Evolutionary conservation across 2,113 vertebrate species (phyloP).

Genomic region (Lethenteron reissneri): DNA sequence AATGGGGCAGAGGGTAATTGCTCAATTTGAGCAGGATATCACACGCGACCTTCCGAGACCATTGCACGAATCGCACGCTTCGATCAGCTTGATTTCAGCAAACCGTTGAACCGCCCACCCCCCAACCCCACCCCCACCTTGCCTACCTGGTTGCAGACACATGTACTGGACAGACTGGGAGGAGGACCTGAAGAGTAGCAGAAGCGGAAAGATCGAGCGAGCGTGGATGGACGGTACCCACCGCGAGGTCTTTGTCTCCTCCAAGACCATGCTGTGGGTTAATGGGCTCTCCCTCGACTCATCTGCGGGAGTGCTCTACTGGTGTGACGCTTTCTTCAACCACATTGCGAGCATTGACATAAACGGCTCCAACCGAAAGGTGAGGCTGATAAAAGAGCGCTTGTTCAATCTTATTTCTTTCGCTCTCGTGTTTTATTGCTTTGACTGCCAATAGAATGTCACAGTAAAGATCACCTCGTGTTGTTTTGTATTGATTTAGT

Average conservation of each 20-base stretch:
- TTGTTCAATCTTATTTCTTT: too few species aligned
- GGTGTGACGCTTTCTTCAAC: conserved; percentile 1
- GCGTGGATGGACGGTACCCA: conserved; percentile 3
- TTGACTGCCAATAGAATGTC: too few species aligned
- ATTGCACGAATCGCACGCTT: too few species aligned
- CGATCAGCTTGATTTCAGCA: too few species aligned
- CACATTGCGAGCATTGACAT: not conserved
- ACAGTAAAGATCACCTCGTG: too few species aligned
- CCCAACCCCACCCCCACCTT: too few species aligned
- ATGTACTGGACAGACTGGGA: conserved; percentile 6
- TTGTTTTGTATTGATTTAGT: too few species aligned
- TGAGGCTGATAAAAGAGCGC: not conserved
- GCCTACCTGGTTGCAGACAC: not conserved
- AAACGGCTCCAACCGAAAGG: not conserved
- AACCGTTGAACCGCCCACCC: too few species aligned
- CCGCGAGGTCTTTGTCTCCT: not conserved
- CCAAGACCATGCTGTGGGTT: conserved; percentile 4
- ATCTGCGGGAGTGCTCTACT: conserved; percentile 3
- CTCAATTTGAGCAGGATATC: too few species aligned
- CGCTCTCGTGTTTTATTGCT: too few species aligned
- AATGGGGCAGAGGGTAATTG: too few species aligned
- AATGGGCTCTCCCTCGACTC: conserved; percentile 1
- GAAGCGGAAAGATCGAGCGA: conserved; percentile 1
- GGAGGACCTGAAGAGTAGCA: not conserved
- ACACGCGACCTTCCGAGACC: too few species aligned